A percentile compares a stretch with the other conserved stretches of the same genome.
Evolutionary conservation across 2,113 vertebrate genomes (phyloP).

Genomic region (Lepus timidus): DNA sequence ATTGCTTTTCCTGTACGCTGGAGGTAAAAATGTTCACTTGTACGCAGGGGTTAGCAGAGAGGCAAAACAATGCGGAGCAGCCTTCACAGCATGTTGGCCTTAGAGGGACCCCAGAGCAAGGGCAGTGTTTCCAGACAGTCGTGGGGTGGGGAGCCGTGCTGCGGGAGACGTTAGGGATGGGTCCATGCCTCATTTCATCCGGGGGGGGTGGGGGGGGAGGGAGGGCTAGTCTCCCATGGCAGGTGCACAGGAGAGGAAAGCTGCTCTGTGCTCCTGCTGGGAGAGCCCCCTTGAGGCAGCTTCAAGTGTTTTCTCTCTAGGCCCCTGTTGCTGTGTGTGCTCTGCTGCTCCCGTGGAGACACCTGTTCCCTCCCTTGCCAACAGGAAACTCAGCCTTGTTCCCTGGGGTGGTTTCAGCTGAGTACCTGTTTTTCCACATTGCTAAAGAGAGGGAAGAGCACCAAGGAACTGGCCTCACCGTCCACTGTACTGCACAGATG

Average conservation of each 20-base stretch:
- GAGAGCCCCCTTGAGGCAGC: neutral
- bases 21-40: constrained; percentile 33
- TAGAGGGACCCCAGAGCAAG: neutral
- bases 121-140: neutral
- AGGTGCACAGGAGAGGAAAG: neutral
- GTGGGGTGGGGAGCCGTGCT: neutral
- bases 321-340: neutral
- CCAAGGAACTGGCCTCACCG: neutral
- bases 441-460: neutral
- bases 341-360: neutral
- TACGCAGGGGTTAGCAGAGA: constrained; percentile 47
- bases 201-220: neutral
- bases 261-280: neutral
- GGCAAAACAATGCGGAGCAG: constrained; percentile 14
- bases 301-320: too few relatives aligned
- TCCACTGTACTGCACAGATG: neutral
- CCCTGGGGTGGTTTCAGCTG: neutral
- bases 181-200: neutral
- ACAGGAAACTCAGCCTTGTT: neutral
- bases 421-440: neutral
- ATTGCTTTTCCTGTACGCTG: neutral
- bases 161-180: neutral
- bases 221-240: neutral
- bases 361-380: neutral
- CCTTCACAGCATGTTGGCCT: neutral